phyloP scores from a whole-genome alignment of 2,888 invertebrate genomes.

The Branchellion lobata region DNA sequence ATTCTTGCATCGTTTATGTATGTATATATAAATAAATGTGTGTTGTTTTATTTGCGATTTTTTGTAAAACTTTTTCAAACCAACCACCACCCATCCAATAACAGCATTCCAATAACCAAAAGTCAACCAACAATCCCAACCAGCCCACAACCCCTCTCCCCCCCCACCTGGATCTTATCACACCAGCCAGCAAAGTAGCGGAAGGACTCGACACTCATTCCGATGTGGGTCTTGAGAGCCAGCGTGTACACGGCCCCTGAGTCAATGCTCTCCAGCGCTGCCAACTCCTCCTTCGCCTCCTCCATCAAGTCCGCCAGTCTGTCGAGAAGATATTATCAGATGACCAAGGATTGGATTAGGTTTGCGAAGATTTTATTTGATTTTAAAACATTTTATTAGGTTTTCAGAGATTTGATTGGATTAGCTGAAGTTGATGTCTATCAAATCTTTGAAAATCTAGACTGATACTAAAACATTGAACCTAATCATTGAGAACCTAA shows the following conservation, averaged over 20 bases:
- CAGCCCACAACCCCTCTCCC: slow-evolving; percentile 60
- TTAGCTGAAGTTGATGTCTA: background rate
- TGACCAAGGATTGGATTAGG: background rate
- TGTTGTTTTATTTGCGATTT: too few relatives aligned
- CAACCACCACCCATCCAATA: background rate
- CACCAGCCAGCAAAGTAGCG: slow-evolving; percentile 94
- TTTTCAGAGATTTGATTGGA: background rate
- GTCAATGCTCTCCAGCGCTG: slow-evolving; percentile 88
- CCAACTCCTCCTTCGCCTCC: slow-evolving; percentile 86
- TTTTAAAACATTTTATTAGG: background rate
- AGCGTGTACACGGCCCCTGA: slow-evolving; percentile 95
- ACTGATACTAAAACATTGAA: too few relatives aligned
- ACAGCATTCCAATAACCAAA: background rate
- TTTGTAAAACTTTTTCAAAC: too few relatives aligned
- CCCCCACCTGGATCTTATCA: slow-evolving; percentile 78
- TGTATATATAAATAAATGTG: background rate
- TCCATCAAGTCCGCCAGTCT: slow-evolving; percentile 93
- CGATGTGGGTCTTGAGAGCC: slow-evolving; percentile 91
- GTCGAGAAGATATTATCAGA: slow-evolving; percentile 44
- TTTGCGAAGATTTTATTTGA: too few relatives aligned
- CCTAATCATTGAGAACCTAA: too few relatives aligned
- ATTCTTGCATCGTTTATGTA: too few relatives aligned
- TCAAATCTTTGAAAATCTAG: too few relatives aligned
- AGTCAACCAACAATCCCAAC: background rate
- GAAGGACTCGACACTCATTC: slow-evolving; percentile 97